Evolutionary conservation across 2,113 vertebrate species (phyloP).

Genomic region (Romanogobio albipinnatus): DNA sequence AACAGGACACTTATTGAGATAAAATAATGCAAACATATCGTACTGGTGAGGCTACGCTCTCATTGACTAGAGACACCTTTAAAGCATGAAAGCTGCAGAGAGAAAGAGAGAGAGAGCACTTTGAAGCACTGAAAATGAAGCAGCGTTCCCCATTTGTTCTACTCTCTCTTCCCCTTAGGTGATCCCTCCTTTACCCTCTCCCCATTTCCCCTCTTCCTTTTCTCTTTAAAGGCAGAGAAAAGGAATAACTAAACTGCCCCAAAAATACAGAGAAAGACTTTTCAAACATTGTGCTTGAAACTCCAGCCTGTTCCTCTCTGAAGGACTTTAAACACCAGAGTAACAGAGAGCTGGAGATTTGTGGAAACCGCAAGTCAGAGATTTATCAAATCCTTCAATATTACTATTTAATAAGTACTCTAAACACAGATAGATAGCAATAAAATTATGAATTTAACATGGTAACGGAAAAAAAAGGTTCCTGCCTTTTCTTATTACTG

Average conservation of each 20-base stretch:
- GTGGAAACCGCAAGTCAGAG: background rate
- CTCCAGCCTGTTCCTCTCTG: conserved; percentile 21
- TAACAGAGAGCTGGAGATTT: conserved; percentile 28
- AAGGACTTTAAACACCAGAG: conserved; percentile 28
- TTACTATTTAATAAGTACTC: background rate
- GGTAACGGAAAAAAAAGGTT: background rate
- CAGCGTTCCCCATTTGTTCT: conserved; percentile 45
- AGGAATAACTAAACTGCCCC: conserved; percentile 24
- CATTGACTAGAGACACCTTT: conserved; percentile 16
- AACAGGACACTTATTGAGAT: conserved; percentile 40
- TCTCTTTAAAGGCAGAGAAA: conserved; percentile 25
- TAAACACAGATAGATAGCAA: background rate
- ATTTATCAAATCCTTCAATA: conserved; percentile 15
- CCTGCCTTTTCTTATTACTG: background rate
- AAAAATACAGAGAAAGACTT: conserved; percentile 29
- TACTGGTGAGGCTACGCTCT: background rate
- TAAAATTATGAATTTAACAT: conserved; percentile 20
- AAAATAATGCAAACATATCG: conserved; percentile 26
- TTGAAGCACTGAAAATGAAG: conserved; percentile 58
- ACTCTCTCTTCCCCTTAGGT: conserved; percentile 47
- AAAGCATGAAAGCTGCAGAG: conserved; percentile 5
- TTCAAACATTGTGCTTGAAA: conserved; percentile 25
- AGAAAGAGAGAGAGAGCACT: conserved; percentile 25
- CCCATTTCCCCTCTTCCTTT: conserved; percentile 12
- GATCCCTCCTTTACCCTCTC: conserved; percentile 32